Conservation (phyloP, 1,140 invertebrate species). For the Polyergus mexicanus region DNA sequence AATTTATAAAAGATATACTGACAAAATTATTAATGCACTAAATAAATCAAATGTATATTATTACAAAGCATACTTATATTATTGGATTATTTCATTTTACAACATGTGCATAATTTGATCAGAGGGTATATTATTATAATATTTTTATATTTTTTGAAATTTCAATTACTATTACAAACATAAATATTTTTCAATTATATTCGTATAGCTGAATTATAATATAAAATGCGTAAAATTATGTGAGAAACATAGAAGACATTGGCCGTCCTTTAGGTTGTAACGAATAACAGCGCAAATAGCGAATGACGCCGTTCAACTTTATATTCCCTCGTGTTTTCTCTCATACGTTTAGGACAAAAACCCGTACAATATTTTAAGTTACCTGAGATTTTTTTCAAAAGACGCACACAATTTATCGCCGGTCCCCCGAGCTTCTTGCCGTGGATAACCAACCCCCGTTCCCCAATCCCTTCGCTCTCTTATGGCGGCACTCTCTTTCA, state of each 20-base stretch:
- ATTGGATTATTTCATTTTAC: neutral
- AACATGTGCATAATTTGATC: neutral
- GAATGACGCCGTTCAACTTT: neutral
- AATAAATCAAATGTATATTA: neutral
- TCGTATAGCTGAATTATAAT: neutral
- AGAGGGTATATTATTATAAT: constrained; percentile 19
- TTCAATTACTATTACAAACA: neutral
- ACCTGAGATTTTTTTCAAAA: constrained; percentile 64
- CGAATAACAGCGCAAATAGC: constrained; percentile 8
- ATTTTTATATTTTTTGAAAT: constrained; percentile 20
- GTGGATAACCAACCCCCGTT: constrained; percentile 23
- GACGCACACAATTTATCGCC: constrained; percentile 51
- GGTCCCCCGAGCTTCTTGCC: constrained; percentile 43
- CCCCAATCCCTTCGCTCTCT: constrained; percentile 24
- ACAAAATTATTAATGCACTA: too few relatives aligned
- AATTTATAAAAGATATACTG: neutral
- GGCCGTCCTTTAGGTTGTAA: constrained; percentile 20
- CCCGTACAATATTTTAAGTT: constrained; percentile 61
- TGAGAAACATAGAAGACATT: neutral
- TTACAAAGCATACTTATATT: constrained; percentile 13
- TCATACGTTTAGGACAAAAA: constrained; percentile 56
- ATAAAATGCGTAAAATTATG: neutral
- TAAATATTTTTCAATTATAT: constrained; percentile 5
- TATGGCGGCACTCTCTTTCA: constrained; percentile 63
- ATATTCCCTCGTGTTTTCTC: constrained; percentile 18